Conservation (phyloP, 1,140 invertebrate species). For the Mercenaria mercenaria region DNA sequence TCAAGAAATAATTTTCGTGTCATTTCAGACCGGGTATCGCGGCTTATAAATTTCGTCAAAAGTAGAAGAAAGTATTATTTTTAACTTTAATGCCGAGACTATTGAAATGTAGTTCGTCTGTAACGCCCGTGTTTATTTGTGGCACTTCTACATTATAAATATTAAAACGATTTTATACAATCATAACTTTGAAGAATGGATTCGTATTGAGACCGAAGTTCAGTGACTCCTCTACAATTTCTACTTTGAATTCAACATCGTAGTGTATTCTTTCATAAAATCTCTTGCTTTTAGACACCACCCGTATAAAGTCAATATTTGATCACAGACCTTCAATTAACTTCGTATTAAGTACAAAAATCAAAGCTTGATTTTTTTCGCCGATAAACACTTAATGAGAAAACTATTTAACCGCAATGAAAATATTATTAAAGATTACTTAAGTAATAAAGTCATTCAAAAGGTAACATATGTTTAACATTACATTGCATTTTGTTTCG, state of each 20-base stretch:
- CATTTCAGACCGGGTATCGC: too few species aligned
- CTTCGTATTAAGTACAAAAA: neutral
- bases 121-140: too few species aligned
- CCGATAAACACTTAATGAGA: neutral
- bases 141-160: too few species aligned
- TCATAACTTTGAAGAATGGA: too few species aligned
- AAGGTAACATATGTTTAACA: neutral
- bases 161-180: too few species aligned
- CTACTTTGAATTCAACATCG: neutral
- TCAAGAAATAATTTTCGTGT: too few species aligned
- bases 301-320: constrained; percentile 17
- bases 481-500: neutral
- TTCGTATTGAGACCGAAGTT: neutral
- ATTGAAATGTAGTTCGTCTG: too few species aligned
- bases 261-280: neutral
- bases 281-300: neutral
- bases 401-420: neutral
- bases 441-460: neutral
- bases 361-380: neutral
- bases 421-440: neutral
- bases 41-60: too few species aligned
- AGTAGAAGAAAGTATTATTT: too few species aligned
- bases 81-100: too few species aligned
- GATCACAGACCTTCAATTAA: constrained; percentile 6
- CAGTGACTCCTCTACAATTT: neutral